Base-by-base conservation (phyloP, 2,113 vertebrate species). In the Pungitius pungitius region DNA sequence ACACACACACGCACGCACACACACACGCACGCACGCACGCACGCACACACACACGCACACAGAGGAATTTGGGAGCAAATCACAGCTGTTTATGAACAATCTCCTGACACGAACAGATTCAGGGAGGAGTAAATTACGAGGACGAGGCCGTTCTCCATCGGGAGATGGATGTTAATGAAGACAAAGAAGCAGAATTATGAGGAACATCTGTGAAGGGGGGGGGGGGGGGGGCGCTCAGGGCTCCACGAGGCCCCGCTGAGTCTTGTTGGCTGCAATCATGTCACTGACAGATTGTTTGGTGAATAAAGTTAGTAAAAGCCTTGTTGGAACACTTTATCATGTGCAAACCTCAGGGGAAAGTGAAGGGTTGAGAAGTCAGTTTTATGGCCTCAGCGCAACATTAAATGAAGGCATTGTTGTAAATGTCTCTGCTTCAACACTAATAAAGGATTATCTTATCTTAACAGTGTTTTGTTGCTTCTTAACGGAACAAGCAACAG, bases 121-220 rank as follows among this genome's bases (percentile, higher is more conserved):
- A 42, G 78, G 2, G 64, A 77, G 87, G 86, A 84, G 80, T 87
- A 74, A 84, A 88, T 85, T 75, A 84, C 83, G 87, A 76, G 72
- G 77, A 47, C 40, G 9, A 54, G 75, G 84, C 84, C 74, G 65
- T 54, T 8, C 57, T 67, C 81, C 26, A 30, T 49, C 8, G 60
- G 66, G 80, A 81, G 84, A 88, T 49, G 83, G 86, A 88, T 86
- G 83, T 58, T 90, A 88, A 90, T 90, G 88, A 88, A 88, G 85
- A 89, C 78, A 80, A 78, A 88, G 84, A 78, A 80, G 73, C 47
- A 85, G 88, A 89, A 81, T 85, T 89, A 87, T 81, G 85, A 77
- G 78, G 69, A 89, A 89, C 88, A 91, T 91, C 87, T 92, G 90
- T 77, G 86, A 85, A 71, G 24, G 30, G 30, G n/a, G n/a, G n/a